A percentile compares a stretch with the other conserved stretches of the same genome.
Conservation (phyloP, 1,140 invertebrate genomes). For the Ceratina japonica region DNA sequence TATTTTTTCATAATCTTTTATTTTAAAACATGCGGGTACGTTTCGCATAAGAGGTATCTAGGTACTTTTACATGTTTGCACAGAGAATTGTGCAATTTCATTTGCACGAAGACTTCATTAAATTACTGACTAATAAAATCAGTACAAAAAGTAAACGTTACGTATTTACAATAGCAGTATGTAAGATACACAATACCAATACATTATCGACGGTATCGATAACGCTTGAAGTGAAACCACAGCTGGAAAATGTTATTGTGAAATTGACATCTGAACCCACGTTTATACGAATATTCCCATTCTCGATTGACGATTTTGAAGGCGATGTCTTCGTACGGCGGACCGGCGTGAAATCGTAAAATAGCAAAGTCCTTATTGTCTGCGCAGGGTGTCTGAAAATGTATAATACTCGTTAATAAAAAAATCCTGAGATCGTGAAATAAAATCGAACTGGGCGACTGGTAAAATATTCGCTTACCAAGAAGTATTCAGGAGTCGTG, state of each 20-base stretch:
- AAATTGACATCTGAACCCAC: slow-evolving; percentile 98
- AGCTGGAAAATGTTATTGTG: slow-evolving; percentile 99
- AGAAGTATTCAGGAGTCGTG: slow-evolving; percentile 95
- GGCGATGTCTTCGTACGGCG: slow-evolving; percentile 99
- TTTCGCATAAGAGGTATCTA: background rate
- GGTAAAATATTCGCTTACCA: slow-evolving; percentile 86
- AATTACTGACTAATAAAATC: too few species aligned
- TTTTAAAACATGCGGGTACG: slow-evolving; percentile 5
- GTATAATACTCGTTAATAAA: slow-evolving; percentile 41
- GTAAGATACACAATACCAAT: slow-evolving; percentile 41
- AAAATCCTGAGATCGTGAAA: background rate
- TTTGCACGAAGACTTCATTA: background rate
- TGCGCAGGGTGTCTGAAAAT: slow-evolving; percentile 89
- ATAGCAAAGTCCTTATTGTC: slow-evolving; percentile 98
- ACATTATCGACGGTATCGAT: slow-evolving; percentile 94
- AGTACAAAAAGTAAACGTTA: background rate
- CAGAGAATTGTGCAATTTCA: background rate
- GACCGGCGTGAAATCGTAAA: slow-evolving; percentile 96
- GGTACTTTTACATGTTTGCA: background rate
- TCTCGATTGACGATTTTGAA: slow-evolving; percentile 99
- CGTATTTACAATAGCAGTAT: slow-evolving; percentile 27
- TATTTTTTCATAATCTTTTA: background rate
- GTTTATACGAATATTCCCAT: slow-evolving; percentile 99
- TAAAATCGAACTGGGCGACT: slow-evolving; percentile 6
- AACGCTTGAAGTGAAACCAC: slow-evolving; percentile 99